Percentiles rank a stretch among this genome's conserved stretches.
Conservation (phyloP, 2,113 vertebrate genomes). For the Ploceus nigricollis region DNA sequence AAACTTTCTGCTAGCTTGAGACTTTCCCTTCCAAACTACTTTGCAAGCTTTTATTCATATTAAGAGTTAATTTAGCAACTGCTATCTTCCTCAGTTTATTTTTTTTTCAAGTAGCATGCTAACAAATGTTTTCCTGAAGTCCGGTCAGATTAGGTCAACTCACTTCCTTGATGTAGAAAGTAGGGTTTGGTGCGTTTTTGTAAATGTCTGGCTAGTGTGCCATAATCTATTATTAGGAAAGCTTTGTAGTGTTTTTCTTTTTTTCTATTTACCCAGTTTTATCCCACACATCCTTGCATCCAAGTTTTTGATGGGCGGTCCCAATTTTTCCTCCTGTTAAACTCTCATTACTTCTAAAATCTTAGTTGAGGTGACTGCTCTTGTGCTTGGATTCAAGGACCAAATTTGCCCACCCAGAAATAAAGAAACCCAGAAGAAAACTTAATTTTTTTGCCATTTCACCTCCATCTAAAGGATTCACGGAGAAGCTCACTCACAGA, state of each 20-base stretch:
- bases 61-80: background rate
- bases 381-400: background rate
- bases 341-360: background rate
- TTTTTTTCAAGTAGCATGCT: background rate
- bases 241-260: background rate
- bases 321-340: background rate
- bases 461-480: background rate
- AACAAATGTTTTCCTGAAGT: slow-evolving; percentile 2
- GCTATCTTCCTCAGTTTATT: background rate
- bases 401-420: background rate
- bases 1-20: background rate
- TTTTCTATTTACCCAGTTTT: background rate
- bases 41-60: background rate
- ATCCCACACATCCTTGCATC: background rate
- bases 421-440: background rate
- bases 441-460: background rate
- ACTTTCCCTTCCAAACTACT: background rate
- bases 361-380: background rate
- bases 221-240: background rate
- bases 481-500: background rate
- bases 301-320: background rate
- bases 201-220: background rate
- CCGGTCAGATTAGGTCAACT: background rate
- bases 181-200: background rate
- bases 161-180: background rate